Conservation (phyloP, 2,113 vertebrate genomes). For the Lepus americanus region DNA sequence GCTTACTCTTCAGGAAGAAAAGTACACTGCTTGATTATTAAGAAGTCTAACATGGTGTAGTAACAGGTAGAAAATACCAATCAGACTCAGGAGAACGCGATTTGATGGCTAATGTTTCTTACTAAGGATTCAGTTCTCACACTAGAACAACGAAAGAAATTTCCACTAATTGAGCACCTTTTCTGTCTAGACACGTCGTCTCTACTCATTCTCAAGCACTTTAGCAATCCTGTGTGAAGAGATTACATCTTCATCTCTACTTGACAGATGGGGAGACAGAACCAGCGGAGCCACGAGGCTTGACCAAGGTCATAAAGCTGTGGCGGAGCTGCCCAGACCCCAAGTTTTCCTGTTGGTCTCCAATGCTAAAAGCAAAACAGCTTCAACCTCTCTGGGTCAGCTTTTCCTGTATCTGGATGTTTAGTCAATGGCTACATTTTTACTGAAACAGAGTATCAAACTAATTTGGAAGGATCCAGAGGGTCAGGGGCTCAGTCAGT, state of each 20-base stretch:
- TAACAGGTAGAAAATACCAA: constrained; percentile 13
- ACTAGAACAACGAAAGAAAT: background rate
- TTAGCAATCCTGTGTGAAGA: background rate
- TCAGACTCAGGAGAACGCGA: constrained; percentile 8
- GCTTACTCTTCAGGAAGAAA: background rate
- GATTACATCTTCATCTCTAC: background rate
- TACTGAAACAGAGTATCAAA: background rate
- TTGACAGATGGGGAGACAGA: background rate
- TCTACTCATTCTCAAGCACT: background rate
- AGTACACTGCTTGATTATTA: background rate
- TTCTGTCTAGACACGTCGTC: rapidly evolving
- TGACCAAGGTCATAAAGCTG: background rate
- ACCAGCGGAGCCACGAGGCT: background rate
- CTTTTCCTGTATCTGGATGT: background rate
- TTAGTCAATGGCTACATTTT: background rate
- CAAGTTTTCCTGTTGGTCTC: background rate
- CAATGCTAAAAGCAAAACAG: background rate
- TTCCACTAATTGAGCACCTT: background rate
- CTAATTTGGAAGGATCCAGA: constrained; percentile 5
- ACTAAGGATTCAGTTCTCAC: background rate
- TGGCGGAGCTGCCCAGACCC: background rate
- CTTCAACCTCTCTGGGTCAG: background rate
- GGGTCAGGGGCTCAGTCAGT: too few species aligned
- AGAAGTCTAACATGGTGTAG: constrained; percentile 4
- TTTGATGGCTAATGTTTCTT: background rate